Evolutionary conservation across 1,140 invertebrate genomes (phyloP).

Genomic region (Scylla paramamosain): DNA sequence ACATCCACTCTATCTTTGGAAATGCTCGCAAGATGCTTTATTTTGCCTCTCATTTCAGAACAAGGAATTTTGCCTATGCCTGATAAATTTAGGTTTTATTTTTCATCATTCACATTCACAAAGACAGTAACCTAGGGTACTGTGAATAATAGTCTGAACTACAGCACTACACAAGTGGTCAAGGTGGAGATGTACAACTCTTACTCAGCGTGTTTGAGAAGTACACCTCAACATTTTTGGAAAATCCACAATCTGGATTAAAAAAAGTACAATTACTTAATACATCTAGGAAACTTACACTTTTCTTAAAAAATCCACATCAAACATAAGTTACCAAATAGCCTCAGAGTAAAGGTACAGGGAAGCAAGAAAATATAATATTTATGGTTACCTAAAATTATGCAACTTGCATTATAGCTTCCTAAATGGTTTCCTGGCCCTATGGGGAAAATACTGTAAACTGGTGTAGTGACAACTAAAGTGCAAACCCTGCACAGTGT

Average conservation of each 20-base stretch:
- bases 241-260: neutral
- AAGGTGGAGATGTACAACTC: slow-evolving; percentile 32
- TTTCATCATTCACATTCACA: slow-evolving; percentile 23
- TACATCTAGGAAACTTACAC: slow-evolving; percentile 3
- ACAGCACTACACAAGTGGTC: neutral
- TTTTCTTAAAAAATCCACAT: slow-evolving; percentile 24
- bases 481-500: slow-evolving; percentile 49
- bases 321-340: slow-evolving; percentile 32
- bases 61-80: neutral
- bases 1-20: neutral
- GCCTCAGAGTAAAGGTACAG: slow-evolving; percentile 51
- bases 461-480: slow-evolving; percentile 30
- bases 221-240: slow-evolving; percentile 4
- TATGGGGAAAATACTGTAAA: slow-evolving; percentile 52
- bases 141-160: slow-evolving; percentile 50
- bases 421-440: slow-evolving; percentile 53
- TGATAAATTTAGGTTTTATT: neutral
- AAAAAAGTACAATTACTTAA: neutral
- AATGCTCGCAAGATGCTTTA: neutral
- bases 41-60: neutral
- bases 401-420: slow-evolving; percentile 53
- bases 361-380: slow-evolving; percentile 63
- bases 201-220: neutral
- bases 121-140: slow-evolving; percentile 57
- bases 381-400: slow-evolving; percentile 55